These are phyloP conservation scores for Callosobruchus maculatus DNA, from an alignment of 2,888 invertebrate species.

Conservation along the genomic window DNA sequence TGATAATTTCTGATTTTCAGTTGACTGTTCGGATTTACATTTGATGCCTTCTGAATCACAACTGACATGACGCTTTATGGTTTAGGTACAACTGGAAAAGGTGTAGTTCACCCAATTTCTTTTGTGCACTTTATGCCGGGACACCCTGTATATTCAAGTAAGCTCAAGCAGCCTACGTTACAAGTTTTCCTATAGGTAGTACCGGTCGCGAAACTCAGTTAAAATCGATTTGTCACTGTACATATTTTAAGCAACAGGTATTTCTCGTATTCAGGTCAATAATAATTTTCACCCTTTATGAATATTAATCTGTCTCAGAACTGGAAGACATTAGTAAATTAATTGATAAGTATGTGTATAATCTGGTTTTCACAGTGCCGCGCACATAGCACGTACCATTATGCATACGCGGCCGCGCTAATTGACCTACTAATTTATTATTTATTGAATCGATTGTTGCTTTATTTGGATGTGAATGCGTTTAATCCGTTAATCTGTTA, in stretches of 20 bases:
- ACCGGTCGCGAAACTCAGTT: neutral
- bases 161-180: neutral
- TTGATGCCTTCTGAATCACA: too few species aligned
- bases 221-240: neutral
- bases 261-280: neutral
- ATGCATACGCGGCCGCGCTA: neutral
- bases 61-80: too few species aligned
- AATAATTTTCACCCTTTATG: neutral
- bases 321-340: neutral
- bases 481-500: neutral
- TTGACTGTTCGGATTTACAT: too few species aligned
- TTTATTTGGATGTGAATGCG: neutral
- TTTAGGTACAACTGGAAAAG: too few species aligned
- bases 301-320: neutral
- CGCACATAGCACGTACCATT: neutral
- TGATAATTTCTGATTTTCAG: too few species aligned
- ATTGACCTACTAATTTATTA: neutral
- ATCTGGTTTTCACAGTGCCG: neutral
- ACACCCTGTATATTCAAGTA: neutral
- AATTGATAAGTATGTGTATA: neutral
- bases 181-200: neutral
- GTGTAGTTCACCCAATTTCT: too few species aligned
- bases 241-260: neutral
- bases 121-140: too few species aligned
- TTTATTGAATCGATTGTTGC: neutral